Conservation (phyloP, 2,888 invertebrate species). For the Eristalis arbustorum region DNA sequence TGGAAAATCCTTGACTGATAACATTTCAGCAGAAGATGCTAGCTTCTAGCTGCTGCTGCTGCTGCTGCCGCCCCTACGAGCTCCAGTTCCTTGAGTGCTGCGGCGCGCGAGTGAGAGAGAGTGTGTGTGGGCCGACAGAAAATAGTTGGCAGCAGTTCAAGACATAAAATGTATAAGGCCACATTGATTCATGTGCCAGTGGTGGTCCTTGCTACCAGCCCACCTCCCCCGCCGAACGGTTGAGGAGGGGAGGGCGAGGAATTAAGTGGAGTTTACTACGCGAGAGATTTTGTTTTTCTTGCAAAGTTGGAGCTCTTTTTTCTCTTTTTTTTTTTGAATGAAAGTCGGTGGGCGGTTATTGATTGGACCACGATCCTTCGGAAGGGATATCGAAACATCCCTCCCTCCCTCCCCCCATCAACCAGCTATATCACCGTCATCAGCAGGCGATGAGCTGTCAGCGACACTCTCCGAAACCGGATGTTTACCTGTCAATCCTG, state of each 20-base stretch:
- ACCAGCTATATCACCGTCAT: too few relatives aligned
- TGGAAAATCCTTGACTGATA: conserved; percentile 70
- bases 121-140: conserved; percentile 53
- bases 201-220: not conserved
- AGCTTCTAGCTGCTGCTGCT: conserved; percentile 36
- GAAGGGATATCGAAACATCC: not conserved
- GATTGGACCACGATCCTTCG: conserved; percentile 5
- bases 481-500: not conserved
- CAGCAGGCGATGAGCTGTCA: not conserved
- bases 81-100: conserved; percentile 9
- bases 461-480: not conserved
- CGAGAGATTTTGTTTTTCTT: conserved; percentile 6
- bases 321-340: conserved; percentile 39
- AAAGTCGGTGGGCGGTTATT: conserved; percentile 55
- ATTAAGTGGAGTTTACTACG: conserved; percentile 6
- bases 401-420: too few relatives aligned
- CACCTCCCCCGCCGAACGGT: not conserved
- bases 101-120: too few relatives aligned
- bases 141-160: conserved; percentile 54
- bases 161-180: conserved; percentile 55
- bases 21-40: conserved; percentile 52
- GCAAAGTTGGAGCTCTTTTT: not conserved
- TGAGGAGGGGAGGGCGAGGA: not conserved
- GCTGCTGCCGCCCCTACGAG: too few relatives aligned
- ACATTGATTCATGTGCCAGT: conserved; percentile 50